Percentiles rank a stretch among this genome's conserved stretches.
These are phyloP conservation scores for Meandrusa payeni DNA, from an alignment of 2,888 invertebrate species.

Conservation along the genomic window DNA sequence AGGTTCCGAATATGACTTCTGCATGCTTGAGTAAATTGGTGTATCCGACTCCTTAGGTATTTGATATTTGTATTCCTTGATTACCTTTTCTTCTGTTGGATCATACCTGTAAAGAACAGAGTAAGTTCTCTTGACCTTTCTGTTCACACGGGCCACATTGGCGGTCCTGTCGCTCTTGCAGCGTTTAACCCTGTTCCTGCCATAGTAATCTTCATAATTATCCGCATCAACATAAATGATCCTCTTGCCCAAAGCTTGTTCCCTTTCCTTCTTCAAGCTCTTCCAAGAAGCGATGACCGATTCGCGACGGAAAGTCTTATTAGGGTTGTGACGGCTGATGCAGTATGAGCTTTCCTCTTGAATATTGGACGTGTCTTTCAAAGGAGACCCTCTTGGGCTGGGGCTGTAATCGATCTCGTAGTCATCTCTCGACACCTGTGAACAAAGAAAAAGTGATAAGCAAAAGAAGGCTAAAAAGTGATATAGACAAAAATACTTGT, in stretches of 20 bases:
- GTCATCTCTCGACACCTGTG: slow-evolving; percentile 74
- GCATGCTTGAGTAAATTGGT: slow-evolving; percentile 40
- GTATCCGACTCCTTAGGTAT: slow-evolving; percentile 49
- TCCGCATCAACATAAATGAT: slow-evolving; percentile 68
- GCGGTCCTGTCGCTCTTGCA: slow-evolving; percentile 71
- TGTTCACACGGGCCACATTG: slow-evolving; percentile 50
- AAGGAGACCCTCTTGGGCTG: slow-evolving; percentile 67
- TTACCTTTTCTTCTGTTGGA: slow-evolving; percentile 66
- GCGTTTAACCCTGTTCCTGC: slow-evolving; percentile 68
- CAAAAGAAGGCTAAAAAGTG: slow-evolving; percentile 8
- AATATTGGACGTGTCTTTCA: slow-evolving; percentile 72
- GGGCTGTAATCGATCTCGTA: slow-evolving; percentile 68
- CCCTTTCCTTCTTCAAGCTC: slow-evolving; percentile 72
- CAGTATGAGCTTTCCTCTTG: slow-evolving; percentile 64
- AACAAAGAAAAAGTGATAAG: slow-evolving; percentile 41
- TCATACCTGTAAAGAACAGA: slow-evolving; percentile 73
- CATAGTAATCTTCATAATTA: slow-evolving; percentile 67
- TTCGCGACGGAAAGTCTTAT: slow-evolving; percentile 73
- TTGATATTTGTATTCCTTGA: slow-evolving; percentile 73
- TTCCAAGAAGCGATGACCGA: slow-evolving; percentile 77
- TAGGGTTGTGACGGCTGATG: slow-evolving; percentile 75
- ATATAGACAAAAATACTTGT: slow-evolving; percentile 21
- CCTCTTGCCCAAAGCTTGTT: slow-evolving; percentile 69
- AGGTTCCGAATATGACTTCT: slow-evolving; percentile 66
- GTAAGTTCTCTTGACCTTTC: slow-evolving; percentile 71